Base-by-base conservation (phyloP, 1,140 invertebrate species). In the Lasaia peninsularis region DNA sequence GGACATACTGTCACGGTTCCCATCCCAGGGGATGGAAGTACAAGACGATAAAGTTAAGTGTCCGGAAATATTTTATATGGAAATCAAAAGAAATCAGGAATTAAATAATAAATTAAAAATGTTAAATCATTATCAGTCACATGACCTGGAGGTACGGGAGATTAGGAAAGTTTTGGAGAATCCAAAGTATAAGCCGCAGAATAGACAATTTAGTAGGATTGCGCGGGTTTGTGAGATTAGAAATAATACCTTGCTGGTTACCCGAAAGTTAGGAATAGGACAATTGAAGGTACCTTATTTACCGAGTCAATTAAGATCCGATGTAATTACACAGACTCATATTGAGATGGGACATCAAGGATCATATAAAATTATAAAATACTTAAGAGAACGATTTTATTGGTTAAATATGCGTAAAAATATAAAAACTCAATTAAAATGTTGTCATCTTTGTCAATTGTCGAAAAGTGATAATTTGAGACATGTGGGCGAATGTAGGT, bases 291-390 rank as follows among this genome's bases (percentile, higher is more conserved):
- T 24, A 24, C 21, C 21, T 34, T 63, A 58, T 56, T 55, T 65
- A 48, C 58, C 63, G 1, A 9, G 49, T 9, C n/a, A 6, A 0
- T 35, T 69, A 24, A 50, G 51, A 33, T 32, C 34, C 51, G 35
- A 56, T 7, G n/a, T 71, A 21, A 54, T 66, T 48, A 21, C 28
- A 11, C 56, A 66, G 18, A 48, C 63, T 8, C 80, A 81, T 48
- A 10, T 49, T 21, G 69, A 70, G 52, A 71, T 73, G 51, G 78
- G 75, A 0, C 80, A 84, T 65, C 70, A 71, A 7, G 75, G 77
- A 1, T 49, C 60, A 3, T 67, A 64, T 21, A 81, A 81, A 65
- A 64, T 76, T 8, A 58, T 71, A 11, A 50, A 56, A n/a, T 71
- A 75, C 37, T 10, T 84, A 5, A 64, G 55, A 50, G 55, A 62